Percentiles rank a stretch among this genome's conserved stretches.
Conservation (phyloP, 2,888 invertebrate genomes). For the Nephrotoma appendiculata region DNA sequence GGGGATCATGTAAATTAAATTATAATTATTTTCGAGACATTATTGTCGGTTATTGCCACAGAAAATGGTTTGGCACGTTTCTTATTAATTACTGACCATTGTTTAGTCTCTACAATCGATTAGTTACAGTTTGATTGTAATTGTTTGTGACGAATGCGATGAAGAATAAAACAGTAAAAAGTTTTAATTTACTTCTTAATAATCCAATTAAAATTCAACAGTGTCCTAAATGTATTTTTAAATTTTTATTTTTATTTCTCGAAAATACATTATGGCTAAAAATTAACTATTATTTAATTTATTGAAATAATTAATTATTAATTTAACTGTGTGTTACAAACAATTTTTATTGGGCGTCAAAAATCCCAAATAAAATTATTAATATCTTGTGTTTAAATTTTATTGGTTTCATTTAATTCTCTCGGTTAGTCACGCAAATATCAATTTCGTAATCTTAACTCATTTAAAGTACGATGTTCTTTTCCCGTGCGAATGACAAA, state of each 20-base stretch:
- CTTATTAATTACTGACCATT: not conserved
- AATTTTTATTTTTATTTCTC: not conserved
- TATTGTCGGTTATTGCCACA: not conserved
- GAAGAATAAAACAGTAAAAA: not conserved
- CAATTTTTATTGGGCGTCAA: not conserved
- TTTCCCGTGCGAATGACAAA: not conserved
- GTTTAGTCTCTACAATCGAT: not conserved
- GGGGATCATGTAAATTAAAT: not conserved
- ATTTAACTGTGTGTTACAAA: not conserved
- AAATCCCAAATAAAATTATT: not conserved
- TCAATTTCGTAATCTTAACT: not conserved
- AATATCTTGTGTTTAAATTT: not conserved
- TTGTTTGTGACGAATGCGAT: not conserved
- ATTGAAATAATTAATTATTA: not conserved
- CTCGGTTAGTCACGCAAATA: not conserved
- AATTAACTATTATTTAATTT: not conserved
- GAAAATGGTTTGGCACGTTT: not conserved
- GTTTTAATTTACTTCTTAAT: not conserved
- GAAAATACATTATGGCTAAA: not conserved
- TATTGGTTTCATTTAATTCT: not conserved
- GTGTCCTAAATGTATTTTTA: not conserved
- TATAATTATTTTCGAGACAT: not conserved
- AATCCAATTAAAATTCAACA: not conserved
- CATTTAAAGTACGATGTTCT: not conserved
- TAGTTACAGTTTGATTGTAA: not conserved